Evolutionary conservation across 2,113 vertebrate genomes (phyloP).

Genomic region (Castor canadensis): DNA sequence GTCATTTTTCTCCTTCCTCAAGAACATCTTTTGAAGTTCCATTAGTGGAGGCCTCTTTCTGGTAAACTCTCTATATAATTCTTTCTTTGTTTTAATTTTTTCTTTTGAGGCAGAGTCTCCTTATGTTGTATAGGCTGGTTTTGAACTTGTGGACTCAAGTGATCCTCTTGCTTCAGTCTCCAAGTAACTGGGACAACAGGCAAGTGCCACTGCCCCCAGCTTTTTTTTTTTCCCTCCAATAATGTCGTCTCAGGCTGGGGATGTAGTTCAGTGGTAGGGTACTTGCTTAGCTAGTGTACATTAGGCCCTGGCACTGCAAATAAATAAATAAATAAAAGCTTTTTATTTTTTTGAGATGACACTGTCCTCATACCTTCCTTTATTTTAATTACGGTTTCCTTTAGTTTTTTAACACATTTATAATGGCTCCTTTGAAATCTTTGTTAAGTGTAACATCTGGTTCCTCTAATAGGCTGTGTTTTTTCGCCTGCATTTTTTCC

Average conservation of each 20-base stretch:
- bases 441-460: conserved; percentile 1
- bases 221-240: neutral
- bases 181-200: neutral
- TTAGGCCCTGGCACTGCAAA: too few species aligned
- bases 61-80: conserved; percentile 16
- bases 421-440: neutral
- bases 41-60: neutral
- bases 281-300: neutral
- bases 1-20: neutral
- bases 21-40: neutral
- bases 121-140: neutral
- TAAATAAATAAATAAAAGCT: too few species aligned
- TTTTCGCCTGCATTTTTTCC: neutral
- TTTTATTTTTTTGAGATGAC: neutral
- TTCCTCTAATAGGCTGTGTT: neutral
- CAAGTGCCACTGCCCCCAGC: neutral
- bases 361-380: neutral
- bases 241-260: neutral
- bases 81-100: conserved; percentile 8
- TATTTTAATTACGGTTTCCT: neutral
- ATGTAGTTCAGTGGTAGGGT: neutral
- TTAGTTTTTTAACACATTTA: conserved; percentile 20
- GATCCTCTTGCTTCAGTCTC: neutral
- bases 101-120: neutral
- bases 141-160: neutral